Evolutionary conservation across 2,797 vertebrate genomes (phyloP), one percentile per base, ranked within the genome.

Genomic region (Melanotaenia pygmaea): DNA sequence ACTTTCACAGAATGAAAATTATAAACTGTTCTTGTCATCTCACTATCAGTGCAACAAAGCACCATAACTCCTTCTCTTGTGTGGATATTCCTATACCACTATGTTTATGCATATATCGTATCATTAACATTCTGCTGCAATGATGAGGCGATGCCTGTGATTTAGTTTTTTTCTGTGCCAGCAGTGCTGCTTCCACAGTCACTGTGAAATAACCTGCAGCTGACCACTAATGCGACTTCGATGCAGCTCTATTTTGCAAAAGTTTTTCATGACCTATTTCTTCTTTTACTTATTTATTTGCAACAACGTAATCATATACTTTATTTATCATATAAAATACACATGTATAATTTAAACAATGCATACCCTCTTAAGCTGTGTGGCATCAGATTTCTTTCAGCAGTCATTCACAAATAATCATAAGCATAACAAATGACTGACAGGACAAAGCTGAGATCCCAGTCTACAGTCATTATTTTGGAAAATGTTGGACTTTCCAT

Each of bases 381-480:
- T 53, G 10, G 2, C 32, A 20, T 22, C 22, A 24, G 59, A 4
- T 58, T 24, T 13, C 13, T 50, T 62, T 76, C 26, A 18, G 10
- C n/a, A 75, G 66, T 59, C 8, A 70, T 38, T 74, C 67, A 76
- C 77, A 56, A 51, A 85, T 77, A 86, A 78, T 54, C 38, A 80
- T 82, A 47, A 77, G 40, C 60, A 64, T 70, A 69, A 71, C 69
- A 84, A 65, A 61, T 64, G 66, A 71, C 59, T 8, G 22, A 69
- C 45, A 64, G 43, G 57, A 66, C 64, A 58, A 28, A 64, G 63
- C 68, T 80, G 72, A 24, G 56, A 56, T 80, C 60, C 62, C 64
- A 67, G 72, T 83, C 81, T 74, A 56, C 32, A 37, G 64, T 76
- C 51, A 76, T 81, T 58, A 84, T 66, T 80, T 79, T 57, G 57